phyloP scores from a whole-genome alignment of 2,113 vertebrate genomes.

The Telmatochromis sp. region DNA sequence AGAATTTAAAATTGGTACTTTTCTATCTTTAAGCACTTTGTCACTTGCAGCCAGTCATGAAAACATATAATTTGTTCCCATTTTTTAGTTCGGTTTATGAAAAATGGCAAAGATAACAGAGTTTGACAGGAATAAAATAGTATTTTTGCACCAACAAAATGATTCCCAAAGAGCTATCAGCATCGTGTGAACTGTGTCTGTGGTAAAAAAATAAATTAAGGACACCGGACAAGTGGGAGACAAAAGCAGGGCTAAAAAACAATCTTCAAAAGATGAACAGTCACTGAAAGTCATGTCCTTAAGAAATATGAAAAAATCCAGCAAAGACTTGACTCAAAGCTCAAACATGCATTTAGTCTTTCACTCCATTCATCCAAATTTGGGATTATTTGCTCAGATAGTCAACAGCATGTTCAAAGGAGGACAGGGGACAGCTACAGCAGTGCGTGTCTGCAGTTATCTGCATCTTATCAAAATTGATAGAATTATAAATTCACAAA shows the following conservation, averaged over 20 bases:
- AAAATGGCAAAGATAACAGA: background rate
- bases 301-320: background rate
- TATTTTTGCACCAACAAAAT: background rate
- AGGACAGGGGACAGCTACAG: background rate
- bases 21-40: background rate
- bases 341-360: background rate
- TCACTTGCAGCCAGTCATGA: background rate
- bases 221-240: background rate
- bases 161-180: background rate
- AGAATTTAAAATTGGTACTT: background rate
- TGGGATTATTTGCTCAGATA: background rate
- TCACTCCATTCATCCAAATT: background rate
- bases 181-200: background rate
- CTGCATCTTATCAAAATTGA: background rate
- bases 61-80: background rate
- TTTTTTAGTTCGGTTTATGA: background rate
- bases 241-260: background rate
- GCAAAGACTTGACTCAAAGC: background rate
- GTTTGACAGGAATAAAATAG: background rate
- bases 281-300: background rate
- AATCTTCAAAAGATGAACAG: background rate
- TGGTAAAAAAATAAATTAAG: background rate
- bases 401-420: background rate
- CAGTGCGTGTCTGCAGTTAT: background rate
- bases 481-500: background rate